Percentiles rank a stretch among this genome's conserved stretches.
phyloP scores from a whole-genome alignment of 1,140 invertebrate species.

The Drosophila navojoa region DNA sequence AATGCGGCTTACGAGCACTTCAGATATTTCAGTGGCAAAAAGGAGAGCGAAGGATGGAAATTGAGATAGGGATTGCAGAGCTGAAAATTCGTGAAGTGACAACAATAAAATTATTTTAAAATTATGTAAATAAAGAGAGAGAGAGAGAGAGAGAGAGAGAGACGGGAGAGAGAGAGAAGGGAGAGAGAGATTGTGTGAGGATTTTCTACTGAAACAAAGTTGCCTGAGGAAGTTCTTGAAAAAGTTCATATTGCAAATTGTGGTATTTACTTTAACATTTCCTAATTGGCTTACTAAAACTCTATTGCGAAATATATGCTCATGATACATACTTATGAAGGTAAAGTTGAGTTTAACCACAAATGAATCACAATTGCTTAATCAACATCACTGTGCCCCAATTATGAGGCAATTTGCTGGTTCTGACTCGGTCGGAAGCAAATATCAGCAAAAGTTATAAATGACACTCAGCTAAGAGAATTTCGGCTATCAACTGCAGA shows the following conservation, averaged over 20 bases:
- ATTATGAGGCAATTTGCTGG: conserved; percentile 57
- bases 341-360: not conserved
- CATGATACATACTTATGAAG: too few relatives aligned
- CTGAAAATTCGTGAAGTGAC: not conserved
- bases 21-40: conserved; percentile 6
- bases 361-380: not conserved
- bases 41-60: not conserved
- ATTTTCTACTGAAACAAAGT: too few relatives aligned
- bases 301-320: too few relatives aligned
- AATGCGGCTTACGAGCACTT: conserved; percentile 19
- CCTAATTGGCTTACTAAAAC: too few relatives aligned
- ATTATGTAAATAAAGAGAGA: too few relatives aligned
- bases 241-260: too few relatives aligned
- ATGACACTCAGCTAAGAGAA: conserved; percentile 3
- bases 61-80: not conserved
- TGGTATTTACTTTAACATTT: too few relatives aligned
- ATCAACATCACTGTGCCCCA: conserved; percentile 35
- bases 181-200: too few relatives aligned
- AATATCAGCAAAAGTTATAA: conserved; percentile 12
- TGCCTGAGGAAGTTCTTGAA: too few relatives aligned
- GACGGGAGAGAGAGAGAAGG: too few relatives aligned
- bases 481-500: conserved; percentile 35
- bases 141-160: too few relatives aligned
- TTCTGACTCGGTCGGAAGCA: not conserved
- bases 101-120: conserved; percentile 8